Percentiles rank a stretch among this genome's conserved stretches.
Conservation (phyloP, 1,140 invertebrate genomes). For the Scaptodrosophila lebanonensis region DNA sequence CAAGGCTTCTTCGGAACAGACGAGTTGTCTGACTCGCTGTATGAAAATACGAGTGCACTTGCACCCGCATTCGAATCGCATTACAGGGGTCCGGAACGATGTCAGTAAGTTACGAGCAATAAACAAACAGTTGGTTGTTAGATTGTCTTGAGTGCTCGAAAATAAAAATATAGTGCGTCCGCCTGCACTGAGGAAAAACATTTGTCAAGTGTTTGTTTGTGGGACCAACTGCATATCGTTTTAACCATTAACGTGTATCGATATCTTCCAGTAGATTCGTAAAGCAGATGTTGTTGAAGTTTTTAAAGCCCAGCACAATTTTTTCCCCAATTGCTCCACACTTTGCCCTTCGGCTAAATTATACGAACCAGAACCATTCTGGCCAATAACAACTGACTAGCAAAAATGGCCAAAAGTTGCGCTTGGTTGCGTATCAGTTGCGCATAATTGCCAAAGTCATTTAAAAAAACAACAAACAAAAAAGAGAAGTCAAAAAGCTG, state of each 20-base stretch:
- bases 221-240: too few relatives aligned
- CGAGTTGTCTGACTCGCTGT: too few relatives aligned
- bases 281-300: too few relatives aligned
- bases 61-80: too few relatives aligned
- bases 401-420: constrained; percentile 55
- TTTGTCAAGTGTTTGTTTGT: constrained; percentile 31
- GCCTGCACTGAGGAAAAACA: neutral
- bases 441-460: constrained; percentile 65
- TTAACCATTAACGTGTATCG: too few relatives aligned
- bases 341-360: constrained; percentile 14
- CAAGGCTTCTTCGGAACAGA: too few relatives aligned
- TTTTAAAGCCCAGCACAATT: too few relatives aligned
- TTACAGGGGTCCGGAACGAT: too few relatives aligned
- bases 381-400: constrained; percentile 11
- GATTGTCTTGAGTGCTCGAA: constrained; percentile 29
- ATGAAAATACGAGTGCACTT: too few relatives aligned
- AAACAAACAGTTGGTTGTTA: constrained; percentile 15
- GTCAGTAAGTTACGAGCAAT: too few relatives aligned
- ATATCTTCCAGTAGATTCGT: too few relatives aligned
- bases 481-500: constrained; percentile 29
- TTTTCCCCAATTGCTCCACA: neutral
- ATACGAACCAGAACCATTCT: constrained; percentile 55
- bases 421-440: constrained; percentile 66
- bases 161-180: constrained; percentile 7
- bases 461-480: constrained; percentile 30